Evolutionary conservation across 2,888 invertebrate species (phyloP), one percentile per base, ranked within the genome.

Genomic region (Rhopalosiphum nymphaeae): DNA sequence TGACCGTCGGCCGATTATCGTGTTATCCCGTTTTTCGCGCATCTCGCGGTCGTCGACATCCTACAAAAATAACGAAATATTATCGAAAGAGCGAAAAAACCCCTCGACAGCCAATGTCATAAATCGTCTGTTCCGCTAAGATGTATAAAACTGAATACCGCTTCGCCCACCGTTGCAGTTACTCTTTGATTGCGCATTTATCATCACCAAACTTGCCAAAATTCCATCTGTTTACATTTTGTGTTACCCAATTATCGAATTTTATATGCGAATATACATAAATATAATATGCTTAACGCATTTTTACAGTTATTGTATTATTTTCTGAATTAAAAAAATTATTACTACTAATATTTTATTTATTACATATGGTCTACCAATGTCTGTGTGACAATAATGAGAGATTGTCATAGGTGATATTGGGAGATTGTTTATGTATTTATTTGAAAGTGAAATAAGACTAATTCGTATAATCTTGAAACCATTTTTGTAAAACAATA

Each of bases 11-110:
- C 29, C 67, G 42, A 84, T 84, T 84, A 86, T 88, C 84, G 78
- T 53, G 67, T 92, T 89, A 93, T 93, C 93, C 53, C 89, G 93
- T 89, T 84, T 84, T 61, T 84, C 57, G 53, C 46, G 10, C 36
- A 44, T 85, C 46, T 85, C 44, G 85, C 93, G 93, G 89, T 93
- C 93, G 93, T 93, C 93, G 93, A 93, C 93, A 57, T 85, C 89
- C 67, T 67, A 84, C 13, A 36, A 42, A 89, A 67, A 78, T 46
- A 91, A 16, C 67, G n/a, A 92, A 92, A 61, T 42, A 25, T 42
- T 78, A 78, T 87, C 61, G 21, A 49, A 36, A 21, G n/a, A 91
- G 67, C 57, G n/a, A 61, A 53, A 88, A n/a, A 89, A 46, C 1
- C 90, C 61, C 49, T n/a, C 21, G 53, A n/a, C 21, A 2, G 36